phyloP scores from a whole-genome alignment of 2,888 invertebrate species.

The Ophion ventricosus region DNA sequence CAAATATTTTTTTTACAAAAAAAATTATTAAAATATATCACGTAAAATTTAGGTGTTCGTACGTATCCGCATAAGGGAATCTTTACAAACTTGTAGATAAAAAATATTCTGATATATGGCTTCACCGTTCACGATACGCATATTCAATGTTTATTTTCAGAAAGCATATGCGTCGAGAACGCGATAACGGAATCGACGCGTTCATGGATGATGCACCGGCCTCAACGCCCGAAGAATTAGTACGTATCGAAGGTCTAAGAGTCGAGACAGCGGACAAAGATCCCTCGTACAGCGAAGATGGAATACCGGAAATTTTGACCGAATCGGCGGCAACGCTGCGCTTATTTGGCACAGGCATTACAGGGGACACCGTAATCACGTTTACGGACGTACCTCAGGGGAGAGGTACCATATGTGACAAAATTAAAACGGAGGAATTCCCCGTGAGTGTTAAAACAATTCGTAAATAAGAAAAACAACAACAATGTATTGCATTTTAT shows the following conservation, averaged over 20 bases:
- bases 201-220: constrained; percentile 24
- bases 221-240: constrained; percentile 32
- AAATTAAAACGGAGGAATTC: constrained; percentile 84
- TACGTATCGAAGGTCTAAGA: constrained; percentile 85
- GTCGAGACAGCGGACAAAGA: constrained; percentile 86
- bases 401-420: constrained; percentile 87
- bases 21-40: too few species aligned
- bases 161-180: constrained; percentile 69
- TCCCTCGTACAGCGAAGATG: constrained; percentile 84
- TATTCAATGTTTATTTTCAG: constrained; percentile 68
- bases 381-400: constrained; percentile 87
- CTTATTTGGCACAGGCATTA: constrained; percentile 90
- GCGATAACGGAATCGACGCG: constrained; percentile 60
- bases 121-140: not conserved
- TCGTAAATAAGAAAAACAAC: not conserved
- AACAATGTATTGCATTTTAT: not conserved
- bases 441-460: constrained; percentile 81
- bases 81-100: not conserved
- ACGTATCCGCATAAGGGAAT: too few species aligned
- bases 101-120: constrained; percentile 1
- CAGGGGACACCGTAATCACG: constrained; percentile 87
- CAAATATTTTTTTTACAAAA: too few species aligned
- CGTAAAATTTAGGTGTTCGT: too few species aligned
- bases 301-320: constrained; percentile 89
- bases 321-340: constrained; percentile 87